phyloP scores from a whole-genome alignment of 2,888 invertebrate species.

The Folsomia candida region DNA sequence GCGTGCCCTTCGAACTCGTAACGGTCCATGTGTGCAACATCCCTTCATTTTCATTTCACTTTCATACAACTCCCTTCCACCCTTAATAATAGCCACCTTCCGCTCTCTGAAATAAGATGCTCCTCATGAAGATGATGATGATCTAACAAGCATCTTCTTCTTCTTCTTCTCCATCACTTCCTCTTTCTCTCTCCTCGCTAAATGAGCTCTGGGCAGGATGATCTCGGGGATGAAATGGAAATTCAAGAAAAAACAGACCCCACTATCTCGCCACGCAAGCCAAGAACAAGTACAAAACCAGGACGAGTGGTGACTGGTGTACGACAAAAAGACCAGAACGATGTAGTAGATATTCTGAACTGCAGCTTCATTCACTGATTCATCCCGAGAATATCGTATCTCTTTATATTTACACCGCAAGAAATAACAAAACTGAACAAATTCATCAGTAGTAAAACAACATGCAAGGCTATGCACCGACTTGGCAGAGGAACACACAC shows the following conservation, averaged over 20 bases:
- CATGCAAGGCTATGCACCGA: neutral
- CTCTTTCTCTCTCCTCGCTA: constrained; percentile 3
- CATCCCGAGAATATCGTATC: too few relatives aligned
- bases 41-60: constrained; percentile 20
- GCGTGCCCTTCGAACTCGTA: constrained; percentile 44
- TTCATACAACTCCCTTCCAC: constrained; percentile 6
- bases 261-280: neutral
- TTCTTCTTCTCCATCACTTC: constrained; percentile 13
- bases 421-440: too few relatives aligned
- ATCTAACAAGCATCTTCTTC: constrained; percentile 21
- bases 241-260: constrained; percentile 7
- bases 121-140: neutral
- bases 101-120: neutral
- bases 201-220: constrained; percentile 7
- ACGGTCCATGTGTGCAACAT: constrained; percentile 46
- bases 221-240: constrained; percentile 21
- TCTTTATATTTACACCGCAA: neutral
- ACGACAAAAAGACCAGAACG: too few relatives aligned
- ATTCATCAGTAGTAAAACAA: too few relatives aligned
- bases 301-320: neutral
- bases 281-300: neutral
- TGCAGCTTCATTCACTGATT: too few relatives aligned
- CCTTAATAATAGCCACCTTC: constrained; percentile 15
- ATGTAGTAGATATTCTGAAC: too few relatives aligned
- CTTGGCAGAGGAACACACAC: neutral